Percentiles rank a stretch among this genome's conserved stretches.
Evolutionary conservation across 2,113 vertebrate genomes (phyloP).

Genomic region (Sphaerodactylus townsendi): DNA sequence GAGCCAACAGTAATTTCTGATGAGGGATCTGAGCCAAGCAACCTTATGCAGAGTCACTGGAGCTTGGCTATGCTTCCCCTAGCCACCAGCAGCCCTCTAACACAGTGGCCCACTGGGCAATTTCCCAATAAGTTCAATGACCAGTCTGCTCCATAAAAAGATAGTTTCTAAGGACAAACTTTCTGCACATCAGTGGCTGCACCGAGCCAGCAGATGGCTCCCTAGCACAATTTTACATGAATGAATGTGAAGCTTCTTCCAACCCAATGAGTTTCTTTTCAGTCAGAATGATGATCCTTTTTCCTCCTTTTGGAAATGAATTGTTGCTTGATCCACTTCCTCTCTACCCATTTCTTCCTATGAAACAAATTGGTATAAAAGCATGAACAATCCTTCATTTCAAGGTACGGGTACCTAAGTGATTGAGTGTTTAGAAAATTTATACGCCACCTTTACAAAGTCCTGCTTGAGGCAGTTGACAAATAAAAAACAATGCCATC

Average conservation of each 20-base stretch:
- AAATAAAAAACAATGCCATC: no score
- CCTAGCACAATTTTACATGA: neutral
- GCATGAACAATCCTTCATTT: neutral
- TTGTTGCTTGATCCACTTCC: neutral
- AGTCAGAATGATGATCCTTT: neutral
- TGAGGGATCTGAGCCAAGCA: no score
- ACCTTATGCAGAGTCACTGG: no score
- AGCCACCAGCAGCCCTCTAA: no score
- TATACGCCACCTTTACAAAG: no score
- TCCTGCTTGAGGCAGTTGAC: no score
- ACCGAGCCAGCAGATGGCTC: constrained; percentile 9
- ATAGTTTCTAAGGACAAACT: neutral
- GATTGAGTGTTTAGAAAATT: no score
- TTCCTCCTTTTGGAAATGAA: neutral
- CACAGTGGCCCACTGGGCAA: no score
- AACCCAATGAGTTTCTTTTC: neutral
- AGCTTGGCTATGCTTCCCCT: no score
- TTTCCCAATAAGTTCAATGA: no score
- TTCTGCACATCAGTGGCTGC: neutral
- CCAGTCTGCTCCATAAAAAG: neutral
- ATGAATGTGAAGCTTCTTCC: neutral
- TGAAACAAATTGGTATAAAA: neutral
- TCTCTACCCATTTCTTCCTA: neutral
- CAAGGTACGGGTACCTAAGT: neutral
- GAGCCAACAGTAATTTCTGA: no score